Evolutionary conservation across 2,113 vertebrate genomes (phyloP), one percentile per base, ranked within the genome.

Genomic region (Stigmatopora argus): DNA sequence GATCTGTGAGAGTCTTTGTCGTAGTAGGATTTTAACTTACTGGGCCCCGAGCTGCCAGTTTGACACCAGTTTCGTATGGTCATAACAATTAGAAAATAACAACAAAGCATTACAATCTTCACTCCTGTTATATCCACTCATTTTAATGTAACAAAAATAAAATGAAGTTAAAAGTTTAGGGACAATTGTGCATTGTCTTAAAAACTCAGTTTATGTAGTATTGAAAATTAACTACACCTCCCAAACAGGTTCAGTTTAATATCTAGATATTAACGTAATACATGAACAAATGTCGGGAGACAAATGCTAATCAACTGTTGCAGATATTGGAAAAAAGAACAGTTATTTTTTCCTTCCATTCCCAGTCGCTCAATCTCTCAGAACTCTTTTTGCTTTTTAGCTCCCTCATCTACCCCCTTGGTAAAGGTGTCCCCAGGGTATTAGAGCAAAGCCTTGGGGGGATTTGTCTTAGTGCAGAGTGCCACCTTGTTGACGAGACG

Each of bases 401-500:
- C 67, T 19, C 65, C 31, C 71, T 72, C 56, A 66, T 41, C 55
- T 67, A 45, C 44, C 61, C 68, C 66, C 64, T 69, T 76, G 70
- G 57, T 64, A 75, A 79, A 87, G 83, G 84, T 85, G 78, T 86
- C 73, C 85, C 82, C 78, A 64, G 84, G 81, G 74, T 62, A 79
- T 78, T 19, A 51, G 9, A 67, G 75, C 70, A 75, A 65, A 78
- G 87, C 86, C 91, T 91, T 84, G 4, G 73, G 90, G 91, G 91
- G 87, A 89, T 85, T 90, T 91, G 86, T 86, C 86, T 91, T 90
- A 84, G 91, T 85, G 88, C 87, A 90, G 89, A 91, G 89, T 91
- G 91, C 91, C 91, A 91, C 90, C 91, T 92, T 92, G 90, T 91
- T 92, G 91, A 88, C 89, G 89, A 78, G 81, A 64, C 73, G 80